Conservation (phyloP, 2,888 invertebrate genomes). For the Tetragonisca angustula region DNA sequence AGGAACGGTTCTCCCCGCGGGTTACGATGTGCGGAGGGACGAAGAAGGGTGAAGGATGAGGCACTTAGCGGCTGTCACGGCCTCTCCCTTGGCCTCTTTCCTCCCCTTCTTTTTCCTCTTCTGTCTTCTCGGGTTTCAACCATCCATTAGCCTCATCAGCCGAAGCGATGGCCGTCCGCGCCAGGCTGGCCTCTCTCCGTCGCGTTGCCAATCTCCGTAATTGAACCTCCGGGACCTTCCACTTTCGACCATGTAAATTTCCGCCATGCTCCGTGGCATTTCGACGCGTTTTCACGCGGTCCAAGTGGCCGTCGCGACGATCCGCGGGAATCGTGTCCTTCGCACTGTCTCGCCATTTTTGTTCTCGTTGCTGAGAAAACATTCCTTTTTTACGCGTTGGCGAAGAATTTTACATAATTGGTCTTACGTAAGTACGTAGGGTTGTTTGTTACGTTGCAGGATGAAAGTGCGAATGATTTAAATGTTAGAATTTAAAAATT, state of each 20-base stretch:
- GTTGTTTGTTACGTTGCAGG: not conserved
- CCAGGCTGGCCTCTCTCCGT: conserved; percentile 62
- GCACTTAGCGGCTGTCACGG: conserved; percentile 82
- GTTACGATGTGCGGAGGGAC: conserved; percentile 45
- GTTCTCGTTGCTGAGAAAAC: not conserved
- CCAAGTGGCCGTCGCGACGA: conserved; percentile 28
- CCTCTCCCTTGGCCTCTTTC: conserved; percentile 79
- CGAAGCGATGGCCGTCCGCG: conserved; percentile 78
- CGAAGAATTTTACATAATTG: not conserved
- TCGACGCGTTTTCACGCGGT: conserved; percentile 28
- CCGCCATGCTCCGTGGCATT: conserved; percentile 28
- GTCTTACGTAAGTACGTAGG: no score
- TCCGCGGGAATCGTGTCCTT: conserved; percentile 15
- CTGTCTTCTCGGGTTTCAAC: conserved; percentile 81
- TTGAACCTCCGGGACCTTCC: conserved; percentile 76
- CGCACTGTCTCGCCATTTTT: not conserved
- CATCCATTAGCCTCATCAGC: conserved; percentile 83
- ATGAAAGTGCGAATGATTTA: not conserved
- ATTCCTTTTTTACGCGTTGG: not conserved
- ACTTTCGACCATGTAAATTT: conserved; percentile 68
- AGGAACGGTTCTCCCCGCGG: conserved; percentile 5
- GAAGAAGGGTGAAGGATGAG: conserved; percentile 75
- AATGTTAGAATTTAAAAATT: not conserved
- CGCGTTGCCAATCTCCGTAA: conserved; percentile 78
- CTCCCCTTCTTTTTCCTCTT: conserved; percentile 72